Conservation (phyloP, 2,113 vertebrate genomes). For the Amphilophus citrinellus region DNA sequence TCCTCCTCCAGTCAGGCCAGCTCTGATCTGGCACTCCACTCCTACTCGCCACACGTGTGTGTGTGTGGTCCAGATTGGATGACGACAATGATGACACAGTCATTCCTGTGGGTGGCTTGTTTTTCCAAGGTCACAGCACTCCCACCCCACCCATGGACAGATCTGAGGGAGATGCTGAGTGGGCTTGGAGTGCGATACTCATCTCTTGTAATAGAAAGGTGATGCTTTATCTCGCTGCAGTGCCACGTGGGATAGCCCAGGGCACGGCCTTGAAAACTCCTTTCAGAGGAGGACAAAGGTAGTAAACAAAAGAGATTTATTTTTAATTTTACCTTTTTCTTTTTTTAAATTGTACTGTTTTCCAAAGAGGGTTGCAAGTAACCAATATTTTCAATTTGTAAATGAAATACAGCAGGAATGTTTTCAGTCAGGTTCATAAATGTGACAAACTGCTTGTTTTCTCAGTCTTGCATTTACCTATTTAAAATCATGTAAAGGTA, state of each 20-base stretch:
- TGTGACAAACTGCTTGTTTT: background rate
- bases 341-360: background rate
- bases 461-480: no score
- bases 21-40: constrained; percentile 64
- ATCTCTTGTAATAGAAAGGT: constrained; percentile 21
- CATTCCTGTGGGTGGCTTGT: constrained; percentile 72
- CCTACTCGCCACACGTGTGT: constrained; percentile 52
- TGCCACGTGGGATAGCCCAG: constrained; percentile 4
- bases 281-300: background rate
- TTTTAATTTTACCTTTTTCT: background rate
- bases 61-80: constrained; percentile 76
- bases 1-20: constrained; percentile 66
- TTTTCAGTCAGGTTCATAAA: background rate
- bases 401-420: background rate
- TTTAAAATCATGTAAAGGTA: background rate
- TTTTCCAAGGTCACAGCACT: constrained; percentile 76
- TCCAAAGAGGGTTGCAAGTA: background rate
- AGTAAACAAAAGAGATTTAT: background rate
- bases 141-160: constrained; percentile 54
- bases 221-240: constrained; percentile 7
- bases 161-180: constrained; percentile 61
- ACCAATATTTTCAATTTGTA: background rate
- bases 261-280: background rate
- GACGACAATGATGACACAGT: constrained; percentile 67
- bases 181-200: constrained; percentile 47